A percentile compares a stretch with the other conserved stretches of the same genome.
These are phyloP conservation scores for Drosophila rellima DNA, from an alignment of 2,888 invertebrate species.

Conservation along the genomic window DNA sequence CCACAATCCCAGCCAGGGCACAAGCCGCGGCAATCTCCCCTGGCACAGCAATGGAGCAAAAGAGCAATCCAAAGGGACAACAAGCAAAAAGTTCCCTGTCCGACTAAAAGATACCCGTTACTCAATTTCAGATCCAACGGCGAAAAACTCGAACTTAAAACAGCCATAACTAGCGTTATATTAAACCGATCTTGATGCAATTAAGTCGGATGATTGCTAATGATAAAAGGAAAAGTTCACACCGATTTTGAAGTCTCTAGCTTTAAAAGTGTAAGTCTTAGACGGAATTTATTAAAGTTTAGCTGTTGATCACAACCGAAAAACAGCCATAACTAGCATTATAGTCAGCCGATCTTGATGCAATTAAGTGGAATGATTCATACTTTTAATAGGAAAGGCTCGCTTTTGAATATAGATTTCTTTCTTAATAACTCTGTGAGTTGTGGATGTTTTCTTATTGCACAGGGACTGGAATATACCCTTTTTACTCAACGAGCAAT, in stretches of 20 bases:
- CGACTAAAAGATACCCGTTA: neutral
- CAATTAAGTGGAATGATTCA: too few species aligned
- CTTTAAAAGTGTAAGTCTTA: too few species aligned
- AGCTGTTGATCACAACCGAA: too few species aligned
- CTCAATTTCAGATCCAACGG: neutral
- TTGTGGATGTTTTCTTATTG: too few species aligned
- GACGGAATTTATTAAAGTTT: too few species aligned
- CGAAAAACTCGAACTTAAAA: neutral
- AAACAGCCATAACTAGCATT: too few species aligned
- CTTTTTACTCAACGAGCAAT: neutral
- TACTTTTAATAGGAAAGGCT: too few species aligned
- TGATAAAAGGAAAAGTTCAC: neutral
- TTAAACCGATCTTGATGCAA: neutral
- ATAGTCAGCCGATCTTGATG: too few species aligned
- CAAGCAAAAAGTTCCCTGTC: neutral
- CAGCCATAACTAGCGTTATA: neutral
- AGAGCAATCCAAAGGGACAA: constrained; percentile 62
- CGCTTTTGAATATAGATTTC: too few species aligned
- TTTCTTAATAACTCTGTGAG: too few species aligned
- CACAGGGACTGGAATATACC: neutral
- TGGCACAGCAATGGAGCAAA: constrained; percentile 57
- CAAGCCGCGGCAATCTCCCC: constrained; percentile 34
- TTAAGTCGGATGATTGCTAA: neutral
- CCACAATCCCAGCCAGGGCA: constrained; percentile 10
- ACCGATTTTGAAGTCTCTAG: too few species aligned